Conservation (phyloP, 2,888 invertebrate genomes). For the Axea sp. region DNA sequence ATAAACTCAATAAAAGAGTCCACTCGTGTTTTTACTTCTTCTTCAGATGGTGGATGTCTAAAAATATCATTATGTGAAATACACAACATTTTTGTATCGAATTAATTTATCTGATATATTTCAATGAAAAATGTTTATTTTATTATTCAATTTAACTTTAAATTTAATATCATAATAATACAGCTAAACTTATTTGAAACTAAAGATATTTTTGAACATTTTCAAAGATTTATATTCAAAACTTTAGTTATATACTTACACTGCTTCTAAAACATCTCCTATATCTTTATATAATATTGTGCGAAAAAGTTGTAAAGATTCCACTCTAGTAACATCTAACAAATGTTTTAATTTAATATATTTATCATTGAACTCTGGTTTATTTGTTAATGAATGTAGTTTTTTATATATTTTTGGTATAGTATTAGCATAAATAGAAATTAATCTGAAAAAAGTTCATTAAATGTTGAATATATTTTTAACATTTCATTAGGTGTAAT, state of each 20-base stretch:
- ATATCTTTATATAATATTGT: conserved; percentile 77
- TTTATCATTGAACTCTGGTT: conserved; percentile 76
- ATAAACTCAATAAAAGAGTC: conserved; percentile 80
- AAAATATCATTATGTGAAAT: not conserved
- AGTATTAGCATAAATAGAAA: conserved; percentile 87
- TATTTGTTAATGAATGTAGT: conserved; percentile 79
- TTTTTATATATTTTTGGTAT: conserved; percentile 86
- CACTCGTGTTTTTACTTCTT: conserved; percentile 70
- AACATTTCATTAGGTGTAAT: too few species aligned
- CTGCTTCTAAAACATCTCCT: conserved; percentile 68
- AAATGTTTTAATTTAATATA: conserved; percentile 79
- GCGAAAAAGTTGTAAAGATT: conserved; percentile 79
- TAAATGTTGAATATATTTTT: too few species aligned
- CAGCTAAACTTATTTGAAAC: too few species aligned
- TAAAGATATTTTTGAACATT: too few species aligned
- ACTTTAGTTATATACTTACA: conserved; percentile 72
- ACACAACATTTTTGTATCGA: too few species aligned
- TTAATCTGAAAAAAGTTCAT: conserved; percentile 81
- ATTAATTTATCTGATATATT: too few species aligned
- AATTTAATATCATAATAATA: too few species aligned
- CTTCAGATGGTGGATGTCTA: conserved; percentile 67
- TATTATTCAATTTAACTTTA: too few species aligned
- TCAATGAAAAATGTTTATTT: too few species aligned
- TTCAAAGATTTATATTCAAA: not conserved
- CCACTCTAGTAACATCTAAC: conserved; percentile 81